A percentile compares a stretch with the other conserved stretches of the same genome.
These are phyloP conservation scores for Molothrus aeneus DNA, from an alignment of 2,797 vertebrate species.

Conservation along the genomic window DNA sequence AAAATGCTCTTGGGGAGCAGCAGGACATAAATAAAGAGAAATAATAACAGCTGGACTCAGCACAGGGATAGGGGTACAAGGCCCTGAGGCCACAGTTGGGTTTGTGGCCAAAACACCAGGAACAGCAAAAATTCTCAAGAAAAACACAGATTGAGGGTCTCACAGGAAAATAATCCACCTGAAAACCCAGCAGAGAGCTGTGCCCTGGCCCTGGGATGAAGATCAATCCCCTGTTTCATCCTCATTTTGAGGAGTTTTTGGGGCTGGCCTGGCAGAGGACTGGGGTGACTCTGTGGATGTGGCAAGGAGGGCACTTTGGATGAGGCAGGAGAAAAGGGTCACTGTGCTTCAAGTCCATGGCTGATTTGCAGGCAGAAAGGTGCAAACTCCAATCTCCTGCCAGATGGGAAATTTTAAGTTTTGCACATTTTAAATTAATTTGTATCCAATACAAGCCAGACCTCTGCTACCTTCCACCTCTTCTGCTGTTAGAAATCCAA, in stretches of 20 bases:
- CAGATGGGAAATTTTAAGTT: background rate
- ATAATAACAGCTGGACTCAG: background rate
- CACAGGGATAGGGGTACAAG: background rate
- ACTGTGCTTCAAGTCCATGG: background rate
- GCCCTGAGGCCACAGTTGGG: background rate
- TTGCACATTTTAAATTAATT: background rate
- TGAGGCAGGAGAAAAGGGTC: background rate
- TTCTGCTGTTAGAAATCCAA: background rate
- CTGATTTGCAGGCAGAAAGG: background rate
- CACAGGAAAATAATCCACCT: background rate
- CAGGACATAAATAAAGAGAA: background rate
- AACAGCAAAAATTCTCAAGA: background rate
- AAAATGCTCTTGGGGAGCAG: background rate
- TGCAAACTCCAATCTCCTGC: background rate
- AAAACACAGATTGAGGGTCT: background rate
- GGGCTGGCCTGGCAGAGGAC: background rate
- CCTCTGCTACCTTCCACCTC: background rate
- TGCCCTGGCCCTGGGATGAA: background rate
- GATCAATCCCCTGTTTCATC: background rate
- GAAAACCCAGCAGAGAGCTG: background rate
- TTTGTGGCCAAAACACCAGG: background rate
- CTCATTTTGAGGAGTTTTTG: accelerated
- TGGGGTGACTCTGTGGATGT: accelerated
- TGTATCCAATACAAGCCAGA: background rate
- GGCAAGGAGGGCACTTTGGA: background rate